phyloP scores from a whole-genome alignment of 2,113 vertebrate species.

The Uria lomvia region DNA sequence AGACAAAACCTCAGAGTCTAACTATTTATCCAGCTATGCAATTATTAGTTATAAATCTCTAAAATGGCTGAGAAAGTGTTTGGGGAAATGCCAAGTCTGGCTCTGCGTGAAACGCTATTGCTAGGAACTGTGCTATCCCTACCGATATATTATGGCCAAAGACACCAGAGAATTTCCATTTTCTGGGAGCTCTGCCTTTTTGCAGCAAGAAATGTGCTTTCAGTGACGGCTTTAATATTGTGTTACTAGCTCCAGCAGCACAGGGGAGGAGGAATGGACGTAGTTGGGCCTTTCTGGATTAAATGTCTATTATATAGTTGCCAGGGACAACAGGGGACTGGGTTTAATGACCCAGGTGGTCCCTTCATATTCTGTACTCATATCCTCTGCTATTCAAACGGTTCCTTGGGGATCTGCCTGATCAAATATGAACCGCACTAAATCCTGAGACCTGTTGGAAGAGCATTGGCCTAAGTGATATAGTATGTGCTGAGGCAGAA shows the following conservation, averaged over 20 bases:
- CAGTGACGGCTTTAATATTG: slow-evolving; percentile 19
- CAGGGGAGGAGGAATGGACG: slow-evolving; percentile 7
- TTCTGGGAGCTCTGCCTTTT: slow-evolving; percentile 48
- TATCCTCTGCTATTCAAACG: slow-evolving; percentile 29
- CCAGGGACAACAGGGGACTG: slow-evolving; percentile 10
- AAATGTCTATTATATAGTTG: slow-evolving; percentile 47
- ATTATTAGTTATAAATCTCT: slow-evolving; percentile 46
- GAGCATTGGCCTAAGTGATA: background rate
- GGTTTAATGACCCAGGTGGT: slow-evolving; percentile 43
- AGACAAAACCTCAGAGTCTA: slow-evolving; percentile 30
- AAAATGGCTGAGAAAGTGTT: slow-evolving; percentile 32
- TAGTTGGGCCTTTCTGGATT: slow-evolving; percentile 30
- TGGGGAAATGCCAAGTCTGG: slow-evolving; percentile 33
- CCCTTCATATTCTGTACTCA: slow-evolving; percentile 40
- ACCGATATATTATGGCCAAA: slow-evolving; percentile 2
- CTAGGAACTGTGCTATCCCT: slow-evolving; percentile 40
- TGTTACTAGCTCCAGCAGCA: background rate
- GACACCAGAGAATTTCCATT: slow-evolving; percentile 40
- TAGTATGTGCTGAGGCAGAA: background rate
- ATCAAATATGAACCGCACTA: slow-evolving; percentile 30
- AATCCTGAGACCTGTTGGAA: slow-evolving; percentile 26
- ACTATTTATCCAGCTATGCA: slow-evolving; percentile 38
- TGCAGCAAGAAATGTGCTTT: slow-evolving; percentile 39
- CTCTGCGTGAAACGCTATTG: slow-evolving; percentile 5
- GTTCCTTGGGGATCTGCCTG: slow-evolving; percentile 20